A percentile compares a stretch with the other conserved stretches of the same genome.
These are phyloP conservation scores for Yasuhikotakia modesta DNA, from an alignment of 2,797 vertebrate genomes.

Conservation along the genomic window DNA sequence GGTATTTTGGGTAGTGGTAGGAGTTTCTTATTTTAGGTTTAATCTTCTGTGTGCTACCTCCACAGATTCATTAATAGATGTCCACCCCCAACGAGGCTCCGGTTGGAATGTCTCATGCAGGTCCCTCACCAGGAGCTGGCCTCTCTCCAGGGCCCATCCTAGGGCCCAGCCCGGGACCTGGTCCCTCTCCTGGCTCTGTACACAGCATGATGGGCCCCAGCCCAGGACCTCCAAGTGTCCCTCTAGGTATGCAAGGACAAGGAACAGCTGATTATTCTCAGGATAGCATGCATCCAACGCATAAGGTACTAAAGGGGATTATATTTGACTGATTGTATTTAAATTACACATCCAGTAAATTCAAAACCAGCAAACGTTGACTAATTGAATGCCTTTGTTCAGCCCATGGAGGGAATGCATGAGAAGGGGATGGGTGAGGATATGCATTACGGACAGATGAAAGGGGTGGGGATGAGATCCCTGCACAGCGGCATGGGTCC, in stretches of 20 bases:
- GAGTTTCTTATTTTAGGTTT: neutral
- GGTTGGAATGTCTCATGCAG: constrained; percentile 92
- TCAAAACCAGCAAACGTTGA: neutral
- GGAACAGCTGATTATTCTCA: constrained; percentile 87
- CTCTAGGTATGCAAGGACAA: constrained; percentile 85
- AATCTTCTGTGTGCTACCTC: neutral
- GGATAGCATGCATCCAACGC: constrained; percentile 89
- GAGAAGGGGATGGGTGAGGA: constrained; percentile 93
- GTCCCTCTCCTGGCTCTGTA: constrained; percentile 93
- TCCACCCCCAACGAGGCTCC: constrained; percentile 89
- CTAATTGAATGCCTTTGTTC: constrained; percentile 42
- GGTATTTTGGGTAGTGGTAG: constrained; percentile 19
- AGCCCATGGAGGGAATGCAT: constrained; percentile 91
- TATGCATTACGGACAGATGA: constrained; percentile 91
- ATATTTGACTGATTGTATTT: neutral
- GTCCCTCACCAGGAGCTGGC: constrained; percentile 92
- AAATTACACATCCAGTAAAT: neutral
- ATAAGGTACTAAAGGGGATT: constrained; percentile 83
- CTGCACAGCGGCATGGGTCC: constrained; percentile 95
- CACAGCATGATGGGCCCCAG: constrained; percentile 98
- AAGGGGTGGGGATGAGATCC: constrained; percentile 90
- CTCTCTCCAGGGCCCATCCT: constrained; percentile 94
- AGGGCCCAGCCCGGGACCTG: constrained; percentile 94
- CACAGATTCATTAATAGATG: constrained; percentile 77
- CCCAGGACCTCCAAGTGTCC: constrained; percentile 89